Base-by-base conservation (phyloP, 2,113 vertebrate genomes). In the Arothron firmamentum region DNA sequence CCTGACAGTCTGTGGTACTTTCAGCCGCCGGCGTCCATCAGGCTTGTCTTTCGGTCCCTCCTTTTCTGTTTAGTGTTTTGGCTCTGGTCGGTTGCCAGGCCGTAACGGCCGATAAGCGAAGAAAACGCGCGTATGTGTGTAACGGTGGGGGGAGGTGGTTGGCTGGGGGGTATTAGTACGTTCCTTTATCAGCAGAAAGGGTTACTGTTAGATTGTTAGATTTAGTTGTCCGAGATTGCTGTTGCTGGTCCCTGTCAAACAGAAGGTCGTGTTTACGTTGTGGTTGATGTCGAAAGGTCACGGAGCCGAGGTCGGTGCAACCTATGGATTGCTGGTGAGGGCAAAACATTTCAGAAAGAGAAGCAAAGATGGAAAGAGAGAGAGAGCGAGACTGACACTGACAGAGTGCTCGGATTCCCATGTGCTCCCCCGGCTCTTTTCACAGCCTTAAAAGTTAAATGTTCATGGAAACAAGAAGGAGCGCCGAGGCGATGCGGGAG, bases 261-360 rank as follows among this genome's bases (percentile, higher is more conserved):
- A 76, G 67, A 80, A 87, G 79, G 79, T 80, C 63, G 41, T 71
- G 83, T 86, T 85, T 85, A 88, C 86, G 85, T 78, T 85, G 69
- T 59, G 70, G 62, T 78, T 78, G 66, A 79, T 65, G 50, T 62
- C 52, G 49, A 77, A 85, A 80, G 70, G 81, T 83, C 68, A 60
- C 71, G 75, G 73, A 79, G 73, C 61, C 61, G 75, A 61, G 75
- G 62, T 72, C 59, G 67, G 72, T 87, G 90, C 90, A 92, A 89
- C 90, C 91, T 92, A 90, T 91, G 90, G 91, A 92, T 91, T 90
- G 90, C 91, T 76, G 66, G 57, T 70, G 52, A 73, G 59, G 57
- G 66, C 58, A 50, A 70, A 61, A 71, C 3, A 77, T 49, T 52
- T 78, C 60, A 56, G 55, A 78, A 56, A 51, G 25, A 64, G 56